Conservation (phyloP, 1,140 invertebrate genomes). For the Melanaphis sacchari region DNA sequence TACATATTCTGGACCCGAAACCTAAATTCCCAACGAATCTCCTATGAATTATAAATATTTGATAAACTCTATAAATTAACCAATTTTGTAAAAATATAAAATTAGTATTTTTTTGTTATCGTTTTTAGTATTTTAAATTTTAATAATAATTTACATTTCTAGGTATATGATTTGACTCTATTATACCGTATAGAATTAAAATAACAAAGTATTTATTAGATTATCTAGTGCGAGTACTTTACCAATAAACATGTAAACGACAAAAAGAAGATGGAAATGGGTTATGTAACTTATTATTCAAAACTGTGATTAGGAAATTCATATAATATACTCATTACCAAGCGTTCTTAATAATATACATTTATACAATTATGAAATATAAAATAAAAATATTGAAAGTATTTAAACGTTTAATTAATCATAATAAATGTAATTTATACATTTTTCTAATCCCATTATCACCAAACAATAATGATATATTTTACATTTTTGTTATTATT, state of each 20-base stretch:
- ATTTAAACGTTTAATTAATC: not conserved
- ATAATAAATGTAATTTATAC: not conserved
- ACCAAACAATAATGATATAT: not conserved
- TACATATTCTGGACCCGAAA: no score
- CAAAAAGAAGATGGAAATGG: not conserved
- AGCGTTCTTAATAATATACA: not conserved
- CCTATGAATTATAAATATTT: no score
- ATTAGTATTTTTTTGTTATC: not conserved
- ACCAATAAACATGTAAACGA: not conserved
- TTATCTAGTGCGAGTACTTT: not conserved
- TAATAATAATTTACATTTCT: not conserved
- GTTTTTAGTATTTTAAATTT: not conserved
- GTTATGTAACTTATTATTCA: not conserved
- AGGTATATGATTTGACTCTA: not conserved
- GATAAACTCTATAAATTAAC: not conserved
- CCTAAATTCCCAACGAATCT: no score
- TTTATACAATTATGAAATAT: not conserved
- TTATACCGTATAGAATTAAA: not conserved
- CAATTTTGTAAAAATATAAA: not conserved
- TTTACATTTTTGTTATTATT: not conserved
- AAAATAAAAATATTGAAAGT: not conserved
- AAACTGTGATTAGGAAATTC: not conserved
- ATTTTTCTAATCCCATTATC: not conserved
- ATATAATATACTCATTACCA: not conserved
- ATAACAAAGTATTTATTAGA: not conserved